A percentile compares a stretch with the other conserved stretches of the same genome.
phyloP scores from a whole-genome alignment of 2,888 invertebrate genomes.

The Nymphalis polychloros region DNA sequence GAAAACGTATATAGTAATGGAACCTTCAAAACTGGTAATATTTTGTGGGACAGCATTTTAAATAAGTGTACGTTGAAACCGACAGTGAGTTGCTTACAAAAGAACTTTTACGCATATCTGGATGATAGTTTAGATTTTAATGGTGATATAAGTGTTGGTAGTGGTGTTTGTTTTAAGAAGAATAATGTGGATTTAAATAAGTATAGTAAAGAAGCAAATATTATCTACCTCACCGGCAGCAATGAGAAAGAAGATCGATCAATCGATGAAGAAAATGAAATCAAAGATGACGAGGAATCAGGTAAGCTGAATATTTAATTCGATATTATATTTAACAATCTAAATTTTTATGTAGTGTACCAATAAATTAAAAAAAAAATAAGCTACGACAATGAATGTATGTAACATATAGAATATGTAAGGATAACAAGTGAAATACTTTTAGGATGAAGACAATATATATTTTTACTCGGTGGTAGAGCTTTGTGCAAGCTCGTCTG shows the following conservation, averaged over 20 bases:
- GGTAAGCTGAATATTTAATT: conserved; percentile 50
- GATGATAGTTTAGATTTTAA: conserved; percentile 84
- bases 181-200: conserved; percentile 83
- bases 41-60: conserved; percentile 87
- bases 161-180: conserved; percentile 84
- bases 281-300: conserved; percentile 64
- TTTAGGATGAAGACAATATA: too few relatives aligned
- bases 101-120: conserved; percentile 88
- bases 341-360: too few relatives aligned
- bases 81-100: conserved; percentile 88
- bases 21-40: conserved; percentile 82
- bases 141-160: conserved; percentile 85
- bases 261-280: conserved; percentile 67
- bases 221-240: conserved; percentile 70
- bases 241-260: conserved; percentile 53
- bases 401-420: too few relatives aligned
- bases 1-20: conserved; percentile 72
- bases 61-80: conserved; percentile 86
- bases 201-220: conserved; percentile 79
- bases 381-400: too few relatives aligned
- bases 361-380: too few relatives aligned
- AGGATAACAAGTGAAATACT: too few relatives aligned
- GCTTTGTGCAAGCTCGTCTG: too few relatives aligned
- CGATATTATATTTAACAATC: background rate
- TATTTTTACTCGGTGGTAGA: too few relatives aligned